phyloP scores from a whole-genome alignment of 1,140 invertebrate genomes.

The Ctenoplectra terminalis region DNA sequence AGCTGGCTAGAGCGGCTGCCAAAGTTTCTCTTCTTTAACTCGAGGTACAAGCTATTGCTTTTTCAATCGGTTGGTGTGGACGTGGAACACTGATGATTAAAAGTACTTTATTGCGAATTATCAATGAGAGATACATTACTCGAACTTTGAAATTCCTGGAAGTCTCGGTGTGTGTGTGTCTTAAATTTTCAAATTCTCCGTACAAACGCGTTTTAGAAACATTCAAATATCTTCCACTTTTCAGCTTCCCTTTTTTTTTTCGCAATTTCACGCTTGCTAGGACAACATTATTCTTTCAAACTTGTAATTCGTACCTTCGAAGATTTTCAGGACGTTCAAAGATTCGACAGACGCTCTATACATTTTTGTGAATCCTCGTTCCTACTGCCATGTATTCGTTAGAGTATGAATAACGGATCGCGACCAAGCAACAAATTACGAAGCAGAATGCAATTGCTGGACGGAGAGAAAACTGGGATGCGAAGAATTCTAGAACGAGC shows the following conservation, averaged over 20 bases:
- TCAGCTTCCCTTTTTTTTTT: neutral
- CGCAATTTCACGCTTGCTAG: neutral
- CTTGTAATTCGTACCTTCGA: neutral
- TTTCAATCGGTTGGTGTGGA: neutral
- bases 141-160: neutral
- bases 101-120: constrained; percentile 8
- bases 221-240: neutral
- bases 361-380: constrained; percentile 2
- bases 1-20: constrained; percentile 10
- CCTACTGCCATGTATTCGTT: constrained; percentile 22
- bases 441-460: neutral
- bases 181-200: neutral
- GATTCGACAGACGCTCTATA: neutral
- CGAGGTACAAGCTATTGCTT: neutral
- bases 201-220: neutral
- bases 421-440: neutral
- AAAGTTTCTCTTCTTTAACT: constrained; percentile 19
- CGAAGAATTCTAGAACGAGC: neutral
- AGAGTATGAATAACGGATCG: neutral
- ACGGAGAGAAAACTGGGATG: neutral
- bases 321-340: neutral
- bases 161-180: neutral
- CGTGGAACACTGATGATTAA: neutral
- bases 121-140: neutral
- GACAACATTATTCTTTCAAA: neutral